phyloP scores from a whole-genome alignment of 2,888 invertebrate species.

The Xanthorhoe designata region DNA sequence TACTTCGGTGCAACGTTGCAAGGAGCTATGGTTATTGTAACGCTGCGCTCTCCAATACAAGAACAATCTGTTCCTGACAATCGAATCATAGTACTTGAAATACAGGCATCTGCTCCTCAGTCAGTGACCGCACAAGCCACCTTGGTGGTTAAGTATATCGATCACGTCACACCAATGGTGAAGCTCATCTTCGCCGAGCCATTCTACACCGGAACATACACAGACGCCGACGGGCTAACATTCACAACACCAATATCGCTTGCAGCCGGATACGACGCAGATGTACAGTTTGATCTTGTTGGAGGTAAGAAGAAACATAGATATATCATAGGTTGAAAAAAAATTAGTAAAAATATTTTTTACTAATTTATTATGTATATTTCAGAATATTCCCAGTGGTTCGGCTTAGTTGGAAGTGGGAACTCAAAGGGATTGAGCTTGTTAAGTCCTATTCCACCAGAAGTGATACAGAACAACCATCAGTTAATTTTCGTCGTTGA shows the following conservation, averaged over 20 bases:
- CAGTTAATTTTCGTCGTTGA: slow-evolving; percentile 42
- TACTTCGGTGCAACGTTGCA: slow-evolving; percentile 22
- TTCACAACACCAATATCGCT: slow-evolving; percentile 44
- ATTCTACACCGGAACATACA: slow-evolving; percentile 51
- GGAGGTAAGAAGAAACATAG: slow-evolving; percentile 48
- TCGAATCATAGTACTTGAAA: slow-evolving; percentile 46
- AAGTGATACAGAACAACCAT: slow-evolving; percentile 42
- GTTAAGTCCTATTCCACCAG: slow-evolving; percentile 43
- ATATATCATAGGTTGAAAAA: no score
- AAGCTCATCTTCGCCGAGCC: slow-evolving; percentile 40
- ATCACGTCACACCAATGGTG: slow-evolving; percentile 15
- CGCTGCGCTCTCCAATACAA: slow-evolving; percentile 43
- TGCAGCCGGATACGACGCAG: slow-evolving; percentile 44
- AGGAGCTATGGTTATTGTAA: slow-evolving; percentile 26
- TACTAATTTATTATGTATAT: no score
- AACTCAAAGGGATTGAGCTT: slow-evolving; percentile 40
- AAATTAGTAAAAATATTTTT: no score
- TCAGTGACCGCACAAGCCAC: slow-evolving; percentile 48
- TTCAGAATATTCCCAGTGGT: slow-evolving; percentile 34
- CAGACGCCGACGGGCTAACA: slow-evolving; percentile 35
- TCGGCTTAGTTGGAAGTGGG: slow-evolving; percentile 23
- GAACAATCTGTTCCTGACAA: slow-evolving; percentile 48
- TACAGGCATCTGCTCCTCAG: slow-evolving; percentile 49
- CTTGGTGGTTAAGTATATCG: slow-evolving; percentile 48
- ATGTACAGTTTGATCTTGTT: slow-evolving; percentile 48